A percentile compares a stretch with the other conserved stretches of the same genome.
phyloP scores from a whole-genome alignment of 1,140 invertebrate species.

The Conus ventricosus region DNA sequence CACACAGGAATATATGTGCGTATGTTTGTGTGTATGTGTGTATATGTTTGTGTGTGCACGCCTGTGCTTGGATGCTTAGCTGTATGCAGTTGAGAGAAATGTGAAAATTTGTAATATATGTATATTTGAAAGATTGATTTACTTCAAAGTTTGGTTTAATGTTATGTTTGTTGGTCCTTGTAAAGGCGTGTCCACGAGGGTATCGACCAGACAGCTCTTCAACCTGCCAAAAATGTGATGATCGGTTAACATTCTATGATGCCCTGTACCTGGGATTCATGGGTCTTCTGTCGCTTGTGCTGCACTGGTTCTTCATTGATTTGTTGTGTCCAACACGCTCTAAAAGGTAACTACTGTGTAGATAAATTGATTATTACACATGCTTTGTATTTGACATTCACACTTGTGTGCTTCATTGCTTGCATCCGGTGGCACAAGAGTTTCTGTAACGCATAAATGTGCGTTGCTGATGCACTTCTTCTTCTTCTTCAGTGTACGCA shows the following conservation, averaged over 20 bases:
- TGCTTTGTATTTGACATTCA: background rate
- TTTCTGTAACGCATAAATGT: too few species aligned
- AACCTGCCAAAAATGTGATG: constrained; percentile 86
- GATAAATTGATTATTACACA: background rate
- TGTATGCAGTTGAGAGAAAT: too few species aligned
- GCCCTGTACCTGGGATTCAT: constrained; percentile 96
- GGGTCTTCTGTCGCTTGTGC: constrained; percentile 87
- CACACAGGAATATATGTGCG: background rate
- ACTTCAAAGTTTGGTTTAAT: too few species aligned
- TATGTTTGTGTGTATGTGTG: background rate
- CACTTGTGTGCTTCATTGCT: too few species aligned
- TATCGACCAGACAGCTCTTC: constrained; percentile 81
- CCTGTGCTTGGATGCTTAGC: background rate
- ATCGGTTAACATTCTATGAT: constrained; percentile 89
- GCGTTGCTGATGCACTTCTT: too few species aligned
- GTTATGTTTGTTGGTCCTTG: background rate
- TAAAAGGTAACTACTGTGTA: constrained; percentile 78
- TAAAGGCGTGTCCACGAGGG: constrained; percentile 89
- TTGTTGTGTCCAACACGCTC: constrained; percentile 81
- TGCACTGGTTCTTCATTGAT: constrained; percentile 95
- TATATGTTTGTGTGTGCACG: background rate
- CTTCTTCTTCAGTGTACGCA: too few species aligned
- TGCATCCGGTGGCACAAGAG: too few species aligned
- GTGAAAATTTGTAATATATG: too few species aligned
- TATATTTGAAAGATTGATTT: too few species aligned